Base-by-base conservation (phyloP, 1,140 invertebrate genomes). In the Helicoverpa zea region DNA sequence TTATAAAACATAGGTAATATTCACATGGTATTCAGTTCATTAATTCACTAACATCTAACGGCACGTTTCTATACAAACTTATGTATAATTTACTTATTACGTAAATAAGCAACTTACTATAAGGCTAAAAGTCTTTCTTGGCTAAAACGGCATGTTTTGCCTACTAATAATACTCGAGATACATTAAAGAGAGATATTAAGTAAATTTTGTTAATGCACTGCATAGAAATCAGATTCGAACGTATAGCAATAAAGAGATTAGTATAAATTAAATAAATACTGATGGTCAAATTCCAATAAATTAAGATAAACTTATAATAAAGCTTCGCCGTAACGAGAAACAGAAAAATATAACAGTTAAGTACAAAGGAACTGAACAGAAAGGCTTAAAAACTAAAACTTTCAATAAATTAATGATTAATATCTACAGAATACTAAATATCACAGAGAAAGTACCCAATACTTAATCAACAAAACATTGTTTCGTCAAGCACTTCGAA, bases 371-470 rank as follows among this genome's bases (percentile, higher is more conserved):
- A 93, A 94, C 91, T 92, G 88, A 89, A 82, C 78, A 91, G 86
- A 91, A 88, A 86, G 70, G 70, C 89, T 91, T 91, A 92, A 72
- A 77, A 79, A 72, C 86, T 89, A 89, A 82, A 78, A 81, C 76
- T 82, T 87, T 89, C 88, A 93, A 94, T 94, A 94, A 94, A 94
- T 94, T 94, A 94, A 91, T 86, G 84, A 88, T 92, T 87, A 92
- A 76, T 86, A 91, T 90, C 87, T 93, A 92, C 83, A 91, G 88
- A 94, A 92, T 94, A 93, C 92, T 93, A 92, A 93, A 94, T 94
- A 94, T 94, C 93, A 94, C 93, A 94, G 93, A 92, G 90, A 90
- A 90, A 90, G 89, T 93, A 94, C 93, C 93, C 93, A 94, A 91
- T 92, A 90, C 90, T 94, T 94, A 93, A 89, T 92, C 88, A 90